Evolutionary conservation across 2,888 invertebrate genomes (phyloP).

Genomic region (Branchipolynoe longqiensis): DNA sequence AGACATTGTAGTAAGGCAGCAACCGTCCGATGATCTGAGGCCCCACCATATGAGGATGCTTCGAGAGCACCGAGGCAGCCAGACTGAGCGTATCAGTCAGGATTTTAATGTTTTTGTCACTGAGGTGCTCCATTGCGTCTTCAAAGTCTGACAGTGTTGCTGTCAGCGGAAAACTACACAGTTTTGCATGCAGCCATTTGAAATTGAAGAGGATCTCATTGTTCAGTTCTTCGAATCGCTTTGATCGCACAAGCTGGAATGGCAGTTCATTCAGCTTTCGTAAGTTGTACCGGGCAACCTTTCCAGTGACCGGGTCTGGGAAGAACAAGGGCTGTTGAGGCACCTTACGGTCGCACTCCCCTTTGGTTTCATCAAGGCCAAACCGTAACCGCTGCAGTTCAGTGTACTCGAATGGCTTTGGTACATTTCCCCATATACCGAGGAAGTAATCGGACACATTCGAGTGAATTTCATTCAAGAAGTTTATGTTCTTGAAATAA

Average conservation of each 20-base stretch:
- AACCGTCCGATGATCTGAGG: slow-evolving; percentile 95
- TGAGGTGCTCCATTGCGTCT: slow-evolving; percentile 86
- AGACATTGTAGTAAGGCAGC: slow-evolving; percentile 94
- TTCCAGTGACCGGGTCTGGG: slow-evolving; percentile 83
- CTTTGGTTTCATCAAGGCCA: slow-evolving; percentile 85
- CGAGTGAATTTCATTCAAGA: slow-evolving; percentile 97
- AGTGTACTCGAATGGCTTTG: slow-evolving; percentile 98
- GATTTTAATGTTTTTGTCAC: slow-evolving; percentile 80
- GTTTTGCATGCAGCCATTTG: slow-evolving; percentile 97
- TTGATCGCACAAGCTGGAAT: slow-evolving; percentile 94
- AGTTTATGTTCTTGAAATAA: slow-evolving; percentile 98
- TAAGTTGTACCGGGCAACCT: slow-evolving; percentile 93
- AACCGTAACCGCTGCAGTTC: slow-evolving; percentile 95
- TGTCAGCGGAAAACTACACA: slow-evolving; percentile 96
- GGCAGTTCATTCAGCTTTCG: slow-evolving; percentile 96
- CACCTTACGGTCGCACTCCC: slow-evolving; percentile 87
- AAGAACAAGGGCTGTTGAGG: slow-evolving; percentile 69
- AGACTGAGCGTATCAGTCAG: slow-evolving; percentile 85
- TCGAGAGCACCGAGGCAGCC: slow-evolving; percentile 95
- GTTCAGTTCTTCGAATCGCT: slow-evolving; percentile 94
- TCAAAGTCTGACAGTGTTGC: slow-evolving; percentile 97
- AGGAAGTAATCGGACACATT: slow-evolving; percentile 98
- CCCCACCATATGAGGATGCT: slow-evolving; percentile 96
- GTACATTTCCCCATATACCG: slow-evolving; percentile 95
- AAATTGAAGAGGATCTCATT: slow-evolving; percentile 97